Evolutionary conservation across 2,797 vertebrate genomes (phyloP).

Genomic region (Pogoniulus pusillus): DNA sequence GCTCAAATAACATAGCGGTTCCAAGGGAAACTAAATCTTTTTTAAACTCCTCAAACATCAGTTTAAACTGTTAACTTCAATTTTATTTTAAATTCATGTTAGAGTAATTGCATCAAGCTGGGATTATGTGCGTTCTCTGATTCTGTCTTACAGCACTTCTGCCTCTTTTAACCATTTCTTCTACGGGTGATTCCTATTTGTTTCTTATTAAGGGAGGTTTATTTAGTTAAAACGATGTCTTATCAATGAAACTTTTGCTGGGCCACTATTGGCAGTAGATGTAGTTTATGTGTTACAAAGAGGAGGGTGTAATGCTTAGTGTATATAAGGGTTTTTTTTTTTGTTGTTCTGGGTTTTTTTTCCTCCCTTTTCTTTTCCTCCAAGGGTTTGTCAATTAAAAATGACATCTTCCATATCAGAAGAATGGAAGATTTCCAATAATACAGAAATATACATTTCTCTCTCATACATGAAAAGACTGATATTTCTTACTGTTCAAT

Average conservation of each 20-base stretch:
- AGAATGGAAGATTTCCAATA: background rate
- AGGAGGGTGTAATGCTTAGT: background rate
- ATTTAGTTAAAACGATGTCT: background rate
- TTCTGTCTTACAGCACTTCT: slow-evolving; percentile 29
- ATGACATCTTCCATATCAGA: background rate
- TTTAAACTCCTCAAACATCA: slow-evolving; percentile 80
- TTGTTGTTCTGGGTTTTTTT: too few relatives aligned
- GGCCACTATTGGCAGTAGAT: background rate
- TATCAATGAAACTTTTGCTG: background rate
- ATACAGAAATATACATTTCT: background rate
- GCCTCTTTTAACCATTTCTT: slow-evolving; percentile 72
- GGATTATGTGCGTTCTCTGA: slow-evolving; percentile 72
- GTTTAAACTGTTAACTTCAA: slow-evolving; percentile 84
- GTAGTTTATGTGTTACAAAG: background rate
- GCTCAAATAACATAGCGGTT: slow-evolving; percentile 81
- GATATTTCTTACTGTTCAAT: background rate
- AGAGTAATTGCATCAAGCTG: slow-evolving; percentile 82
- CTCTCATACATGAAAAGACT: background rate
- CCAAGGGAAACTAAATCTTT: slow-evolving; percentile 84
- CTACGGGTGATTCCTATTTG: background rate
- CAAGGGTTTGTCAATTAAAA: background rate
- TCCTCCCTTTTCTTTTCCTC: background rate
- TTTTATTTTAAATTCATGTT: slow-evolving; percentile 84
- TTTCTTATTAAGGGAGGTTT: background rate
- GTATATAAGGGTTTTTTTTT: background rate